phyloP scores from a whole-genome alignment of 2,888 invertebrate species.

The Dendrolimus pini region DNA sequence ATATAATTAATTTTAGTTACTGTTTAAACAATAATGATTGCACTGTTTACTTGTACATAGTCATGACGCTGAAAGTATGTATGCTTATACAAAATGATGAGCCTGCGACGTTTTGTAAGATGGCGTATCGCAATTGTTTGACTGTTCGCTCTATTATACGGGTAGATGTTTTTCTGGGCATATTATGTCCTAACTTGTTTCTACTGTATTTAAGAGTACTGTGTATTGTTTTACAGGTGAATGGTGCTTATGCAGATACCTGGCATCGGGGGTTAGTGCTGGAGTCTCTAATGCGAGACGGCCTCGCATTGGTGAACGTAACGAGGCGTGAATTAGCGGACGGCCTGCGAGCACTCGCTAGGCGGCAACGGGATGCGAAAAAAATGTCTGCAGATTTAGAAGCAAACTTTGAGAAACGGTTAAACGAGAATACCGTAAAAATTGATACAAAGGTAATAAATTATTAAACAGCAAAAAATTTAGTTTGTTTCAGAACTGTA shows the following conservation, averaged over 20 bases:
- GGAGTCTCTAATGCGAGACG: slow-evolving; percentile 68
- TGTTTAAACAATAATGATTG: too few species aligned
- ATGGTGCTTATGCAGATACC: slow-evolving; percentile 79
- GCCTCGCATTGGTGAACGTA: slow-evolving; percentile 66
- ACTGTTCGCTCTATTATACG: too few species aligned
- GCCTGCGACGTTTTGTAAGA: too few species aligned
- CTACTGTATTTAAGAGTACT: background rate
- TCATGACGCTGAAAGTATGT: too few species aligned
- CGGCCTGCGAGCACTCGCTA: slow-evolving; percentile 56
- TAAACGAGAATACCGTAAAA: slow-evolving; percentile 56
- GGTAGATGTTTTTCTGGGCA: too few species aligned
- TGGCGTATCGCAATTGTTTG: too few species aligned
- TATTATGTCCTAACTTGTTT: too few species aligned
- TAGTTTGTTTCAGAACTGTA: background rate
- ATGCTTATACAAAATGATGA: too few species aligned
- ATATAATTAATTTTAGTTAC: too few species aligned
- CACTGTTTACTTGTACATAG: too few species aligned
- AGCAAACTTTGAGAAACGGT: slow-evolving; percentile 43
- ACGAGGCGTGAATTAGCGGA: slow-evolving; percentile 74
- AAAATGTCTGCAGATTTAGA: slow-evolving; percentile 53
- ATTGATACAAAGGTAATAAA: slow-evolving; percentile 62
- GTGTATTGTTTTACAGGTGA: slow-evolving; percentile 53
- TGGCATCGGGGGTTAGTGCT: slow-evolving; percentile 71
- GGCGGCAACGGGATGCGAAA: slow-evolving; percentile 55
- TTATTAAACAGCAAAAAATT: background rate